Evolutionary conservation across 2,113 vertebrate species (phyloP).

Genomic region (Charina bottae): DNA sequence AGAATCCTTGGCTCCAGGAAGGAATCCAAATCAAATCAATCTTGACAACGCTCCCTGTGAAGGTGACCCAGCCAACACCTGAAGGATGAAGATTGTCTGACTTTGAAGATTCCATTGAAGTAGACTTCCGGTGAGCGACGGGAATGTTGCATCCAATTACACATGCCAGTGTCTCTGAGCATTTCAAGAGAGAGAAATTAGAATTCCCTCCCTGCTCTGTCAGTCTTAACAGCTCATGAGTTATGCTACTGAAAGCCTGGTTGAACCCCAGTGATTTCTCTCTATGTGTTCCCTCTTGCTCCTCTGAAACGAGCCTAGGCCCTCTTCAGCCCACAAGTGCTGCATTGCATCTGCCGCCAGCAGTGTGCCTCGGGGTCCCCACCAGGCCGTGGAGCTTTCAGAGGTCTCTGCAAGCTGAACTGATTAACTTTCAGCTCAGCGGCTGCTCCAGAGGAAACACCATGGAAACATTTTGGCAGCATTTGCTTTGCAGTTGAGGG

Average conservation of each 20-base stretch:
- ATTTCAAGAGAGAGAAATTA: neutral
- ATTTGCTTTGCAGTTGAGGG: neutral
- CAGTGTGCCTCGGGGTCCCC: neutral
- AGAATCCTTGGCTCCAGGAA: neutral
- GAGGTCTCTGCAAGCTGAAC: neutral
- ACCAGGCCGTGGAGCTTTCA: neutral
- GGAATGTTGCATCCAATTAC: neutral
- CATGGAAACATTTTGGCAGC: neutral
- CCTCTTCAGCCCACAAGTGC: neutral
- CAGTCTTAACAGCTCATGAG: neutral
- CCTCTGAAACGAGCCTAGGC: slow-evolving; percentile 13
- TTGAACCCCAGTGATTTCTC: neutral
- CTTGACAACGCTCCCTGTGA: neutral
- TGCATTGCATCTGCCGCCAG: neutral
- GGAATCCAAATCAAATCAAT: neutral
- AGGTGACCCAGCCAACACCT: neutral
- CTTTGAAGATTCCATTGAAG: neutral
- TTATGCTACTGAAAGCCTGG: neutral
- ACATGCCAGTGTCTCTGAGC: neutral
- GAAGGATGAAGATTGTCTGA: neutral
- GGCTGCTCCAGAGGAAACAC: neutral
- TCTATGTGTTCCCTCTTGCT: neutral
- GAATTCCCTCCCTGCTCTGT: neutral
- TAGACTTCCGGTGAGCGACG: neutral
- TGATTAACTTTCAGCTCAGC: neutral